Percentiles rank a stretch among this genome's conserved stretches.
Conservation (phyloP, 2,113 vertebrate genomes). For the Stigmatopora nigra region DNA sequence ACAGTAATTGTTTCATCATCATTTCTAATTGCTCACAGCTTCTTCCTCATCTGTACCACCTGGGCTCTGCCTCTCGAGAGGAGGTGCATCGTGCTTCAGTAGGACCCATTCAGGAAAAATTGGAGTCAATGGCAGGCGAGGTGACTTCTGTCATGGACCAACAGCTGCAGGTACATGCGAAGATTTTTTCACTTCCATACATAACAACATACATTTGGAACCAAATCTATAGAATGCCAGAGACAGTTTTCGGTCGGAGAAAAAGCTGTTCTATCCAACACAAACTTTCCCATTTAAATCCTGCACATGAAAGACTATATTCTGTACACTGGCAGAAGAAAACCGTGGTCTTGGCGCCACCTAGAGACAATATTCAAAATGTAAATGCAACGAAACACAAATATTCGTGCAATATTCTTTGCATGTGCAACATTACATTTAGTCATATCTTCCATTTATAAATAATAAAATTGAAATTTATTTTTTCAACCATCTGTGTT, state of each 20-base stretch:
- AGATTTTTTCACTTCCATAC: neutral
- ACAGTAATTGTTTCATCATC: neutral
- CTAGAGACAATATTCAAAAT: neutral
- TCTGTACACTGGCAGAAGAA: neutral
- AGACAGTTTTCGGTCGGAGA: too few relatives aligned
- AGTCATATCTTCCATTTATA: too few relatives aligned
- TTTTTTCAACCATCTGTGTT: neutral
- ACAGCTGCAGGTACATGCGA: slow-evolving; percentile 81
- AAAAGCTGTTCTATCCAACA: too few relatives aligned
- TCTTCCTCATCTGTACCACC: slow-evolving; percentile 90
- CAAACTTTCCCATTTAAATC: too few relatives aligned
- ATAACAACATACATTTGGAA: neutral
- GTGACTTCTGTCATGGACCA: slow-evolving; percentile 90
- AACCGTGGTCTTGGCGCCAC: neutral
- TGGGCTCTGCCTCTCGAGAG: slow-evolving; percentile 78
- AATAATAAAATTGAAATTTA: too few relatives aligned
- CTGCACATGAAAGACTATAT: neutral
- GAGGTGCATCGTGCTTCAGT: slow-evolving; percentile 73
- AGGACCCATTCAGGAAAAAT: slow-evolving; percentile 87
- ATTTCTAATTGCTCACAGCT: slow-evolving; percentile 65
- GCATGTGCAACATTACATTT: too few relatives aligned
- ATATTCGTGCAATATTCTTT: too few relatives aligned
- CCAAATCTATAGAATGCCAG: too few relatives aligned
- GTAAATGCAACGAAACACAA: too few relatives aligned
- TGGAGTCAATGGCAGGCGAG: slow-evolving; percentile 95